Conservation (phyloP, 1,140 invertebrate genomes). For the Trigoniulus corallinus region DNA sequence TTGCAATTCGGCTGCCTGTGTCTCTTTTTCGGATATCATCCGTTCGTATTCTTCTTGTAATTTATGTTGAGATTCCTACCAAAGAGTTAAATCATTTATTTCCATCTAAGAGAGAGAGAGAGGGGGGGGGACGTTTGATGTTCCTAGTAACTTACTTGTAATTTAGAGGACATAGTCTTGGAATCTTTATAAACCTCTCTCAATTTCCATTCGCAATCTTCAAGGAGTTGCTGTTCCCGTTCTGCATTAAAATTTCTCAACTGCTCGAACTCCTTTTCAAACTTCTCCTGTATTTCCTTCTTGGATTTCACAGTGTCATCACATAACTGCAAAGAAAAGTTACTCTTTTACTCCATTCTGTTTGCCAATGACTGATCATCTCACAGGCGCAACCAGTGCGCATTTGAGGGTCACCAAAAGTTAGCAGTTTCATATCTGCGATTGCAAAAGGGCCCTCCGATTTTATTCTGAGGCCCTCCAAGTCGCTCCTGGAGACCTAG, state of each 20-base stretch:
- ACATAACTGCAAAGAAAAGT: too few relatives aligned
- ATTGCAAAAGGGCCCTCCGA: too few relatives aligned
- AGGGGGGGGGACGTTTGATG: background rate
- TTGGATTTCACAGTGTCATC: too few relatives aligned
- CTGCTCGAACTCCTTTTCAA: slow-evolving; percentile 42
- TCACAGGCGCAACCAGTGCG: too few relatives aligned
- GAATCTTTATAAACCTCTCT: slow-evolving; percentile 40
- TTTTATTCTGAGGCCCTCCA: too few relatives aligned
- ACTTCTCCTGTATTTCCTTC: slow-evolving; percentile 35
- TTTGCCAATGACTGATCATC: too few relatives aligned
- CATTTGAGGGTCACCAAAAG: too few relatives aligned
- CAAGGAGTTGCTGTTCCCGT: slow-evolving; percentile 41
- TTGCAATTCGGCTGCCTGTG: slow-evolving; percentile 12
- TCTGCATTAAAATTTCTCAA: slow-evolving; percentile 35
- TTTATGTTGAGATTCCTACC: slow-evolving; percentile 3
- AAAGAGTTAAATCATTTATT: background rate
- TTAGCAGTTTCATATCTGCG: too few relatives aligned
- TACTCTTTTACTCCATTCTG: too few relatives aligned
- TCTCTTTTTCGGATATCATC: slow-evolving; percentile 6
- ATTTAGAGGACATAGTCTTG: slow-evolving; percentile 38
- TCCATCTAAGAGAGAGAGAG: background rate
- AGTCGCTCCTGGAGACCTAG: too few relatives aligned
- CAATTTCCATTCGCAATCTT: slow-evolving; percentile 51
- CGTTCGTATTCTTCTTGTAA: slow-evolving; percentile 11
- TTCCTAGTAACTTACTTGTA: slow-evolving; percentile 28